These are phyloP conservation scores for Ctenoplectra terminalis DNA, from an alignment of 1,140 invertebrate genomes.

Conservation along the genomic window DNA sequence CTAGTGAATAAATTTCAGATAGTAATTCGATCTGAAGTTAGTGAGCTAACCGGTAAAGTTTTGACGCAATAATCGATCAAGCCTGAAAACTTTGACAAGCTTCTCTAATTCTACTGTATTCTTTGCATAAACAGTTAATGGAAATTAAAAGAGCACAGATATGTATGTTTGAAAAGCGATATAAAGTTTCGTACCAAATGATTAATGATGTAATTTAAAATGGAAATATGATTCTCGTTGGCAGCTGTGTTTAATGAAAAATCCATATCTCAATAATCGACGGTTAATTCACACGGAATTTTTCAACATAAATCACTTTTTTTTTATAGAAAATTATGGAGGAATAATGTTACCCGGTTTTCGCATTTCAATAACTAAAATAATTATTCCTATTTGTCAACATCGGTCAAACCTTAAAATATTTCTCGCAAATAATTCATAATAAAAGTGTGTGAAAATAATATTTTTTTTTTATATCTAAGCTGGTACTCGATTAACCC, in stretches of 20 bases:
- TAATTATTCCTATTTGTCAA: no score
- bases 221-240: neutral
- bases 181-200: no score
- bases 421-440: no score
- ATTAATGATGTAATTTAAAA: neutral
- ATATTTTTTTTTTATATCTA: no score
- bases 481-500: no score
- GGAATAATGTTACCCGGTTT: neutral
- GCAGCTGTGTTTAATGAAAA: neutral
- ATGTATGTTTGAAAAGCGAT: no score
- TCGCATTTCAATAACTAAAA: no score
- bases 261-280: neutral
- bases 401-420: no score
- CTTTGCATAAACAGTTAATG: neutral
- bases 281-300: neutral
- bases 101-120: neutral
- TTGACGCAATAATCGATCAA: neutral
- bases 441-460: no score
- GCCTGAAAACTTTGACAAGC: neutral
- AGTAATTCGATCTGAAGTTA: conserved; percentile 9
- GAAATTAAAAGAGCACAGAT: neutral
- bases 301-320: neutral
- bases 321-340: no score
- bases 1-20: neutral
- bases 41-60: neutral